Conservation (phyloP, 2,113 vertebrate species). For the Takifugu bimaculatus region DNA sequence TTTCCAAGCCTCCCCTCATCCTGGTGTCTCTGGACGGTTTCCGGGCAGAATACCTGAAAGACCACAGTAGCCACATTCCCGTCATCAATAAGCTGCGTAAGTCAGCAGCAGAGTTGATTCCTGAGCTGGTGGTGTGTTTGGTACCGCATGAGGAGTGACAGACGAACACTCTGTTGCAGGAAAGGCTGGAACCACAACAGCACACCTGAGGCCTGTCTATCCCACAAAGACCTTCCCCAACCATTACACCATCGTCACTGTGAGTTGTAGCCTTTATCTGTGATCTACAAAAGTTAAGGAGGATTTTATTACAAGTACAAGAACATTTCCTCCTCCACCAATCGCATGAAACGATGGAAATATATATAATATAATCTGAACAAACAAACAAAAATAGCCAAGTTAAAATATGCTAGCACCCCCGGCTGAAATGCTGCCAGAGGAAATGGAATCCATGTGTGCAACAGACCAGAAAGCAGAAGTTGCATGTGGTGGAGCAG, state of each 20-base stretch:
- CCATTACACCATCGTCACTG: slow-evolving; percentile 94
- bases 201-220: slow-evolving; percentile 86
- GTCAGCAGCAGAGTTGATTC: slow-evolving; percentile 45
- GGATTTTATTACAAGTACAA: not conserved
- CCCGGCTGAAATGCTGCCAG: too few relatives aligned
- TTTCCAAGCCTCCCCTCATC: slow-evolving; percentile 84
- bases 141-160: slow-evolving; percentile 7
- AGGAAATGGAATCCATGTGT: too few relatives aligned
- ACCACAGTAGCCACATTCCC: slow-evolving; percentile 76
- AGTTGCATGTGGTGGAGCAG: too few relatives aligned
- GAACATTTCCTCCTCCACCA: not conserved
- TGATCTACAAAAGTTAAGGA: not conserved
- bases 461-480: too few relatives aligned
- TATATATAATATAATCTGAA: too few relatives aligned
- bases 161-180: slow-evolving; percentile 65
- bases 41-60: slow-evolving; percentile 83
- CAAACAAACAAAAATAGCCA: too few relatives aligned
- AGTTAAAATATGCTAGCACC: too few relatives aligned
- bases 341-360: too few relatives aligned
- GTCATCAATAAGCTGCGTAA: slow-evolving; percentile 87
- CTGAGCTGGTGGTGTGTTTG: not conserved
- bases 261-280: slow-evolving; percentile 68
- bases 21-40: slow-evolving; percentile 95
- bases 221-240: slow-evolving; percentile 98
- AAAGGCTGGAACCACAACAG: slow-evolving; percentile 80